A percentile compares a stretch with the other conserved stretches of the same genome.
Conservation (phyloP, 1,140 invertebrate genomes). For the Muscidifurax raptorellus region DNA sequence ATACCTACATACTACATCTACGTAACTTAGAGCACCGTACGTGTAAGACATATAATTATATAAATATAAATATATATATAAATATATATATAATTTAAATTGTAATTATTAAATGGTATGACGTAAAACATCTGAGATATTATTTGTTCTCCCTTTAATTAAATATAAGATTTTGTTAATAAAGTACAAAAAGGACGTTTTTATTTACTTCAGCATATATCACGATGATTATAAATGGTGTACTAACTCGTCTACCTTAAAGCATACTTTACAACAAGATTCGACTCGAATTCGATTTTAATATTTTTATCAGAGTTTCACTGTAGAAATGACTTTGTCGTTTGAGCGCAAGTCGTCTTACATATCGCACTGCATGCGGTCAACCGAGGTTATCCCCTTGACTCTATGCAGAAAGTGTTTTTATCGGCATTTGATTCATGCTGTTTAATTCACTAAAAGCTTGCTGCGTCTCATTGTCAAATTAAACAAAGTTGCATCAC, state of each 20-base stretch:
- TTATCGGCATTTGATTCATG: not conserved
- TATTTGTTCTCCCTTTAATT: slow-evolving; percentile 41
- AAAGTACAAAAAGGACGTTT: slow-evolving; percentile 3
- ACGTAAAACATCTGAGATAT: slow-evolving; percentile 64
- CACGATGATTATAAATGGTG: not conserved
- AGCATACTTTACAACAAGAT: no score
- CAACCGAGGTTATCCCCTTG: not conserved
- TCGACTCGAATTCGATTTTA: no score
- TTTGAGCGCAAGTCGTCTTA: not conserved
- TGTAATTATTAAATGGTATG: slow-evolving; percentile 77
- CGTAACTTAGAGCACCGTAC: slow-evolving; percentile 75
- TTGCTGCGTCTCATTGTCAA: not conserved
- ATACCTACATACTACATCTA: slow-evolving; percentile 74
- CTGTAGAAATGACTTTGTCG: slow-evolving; percentile 1
- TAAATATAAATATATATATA: slow-evolving; percentile 53
- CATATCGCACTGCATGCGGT: not conserved
- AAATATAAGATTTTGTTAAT: slow-evolving; percentile 40
- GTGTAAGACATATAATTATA: slow-evolving; percentile 66
- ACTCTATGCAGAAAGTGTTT: not conserved
- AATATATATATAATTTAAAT: slow-evolving; percentile 76
- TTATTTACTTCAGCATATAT: slow-evolving; percentile 5
- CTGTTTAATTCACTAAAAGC: not conserved
- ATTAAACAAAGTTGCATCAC: not conserved
- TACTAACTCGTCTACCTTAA: no score
- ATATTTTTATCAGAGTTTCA: not conserved